phyloP scores from a whole-genome alignment of 2,113 vertebrate genomes.

The Nibea albiflora region DNA sequence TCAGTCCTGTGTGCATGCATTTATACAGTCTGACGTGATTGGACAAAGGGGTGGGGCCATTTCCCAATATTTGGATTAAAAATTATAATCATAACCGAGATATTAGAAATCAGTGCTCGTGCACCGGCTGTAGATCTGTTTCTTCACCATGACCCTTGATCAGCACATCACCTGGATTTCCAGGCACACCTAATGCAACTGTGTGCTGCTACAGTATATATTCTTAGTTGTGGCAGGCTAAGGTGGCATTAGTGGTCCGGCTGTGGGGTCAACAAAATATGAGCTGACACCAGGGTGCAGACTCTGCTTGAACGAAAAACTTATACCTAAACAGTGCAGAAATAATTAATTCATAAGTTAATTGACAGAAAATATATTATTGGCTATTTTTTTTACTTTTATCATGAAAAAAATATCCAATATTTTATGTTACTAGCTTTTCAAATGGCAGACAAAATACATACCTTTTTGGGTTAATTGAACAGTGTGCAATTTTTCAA shows the following conservation, averaged over 20 bases:
- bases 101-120: not conserved
- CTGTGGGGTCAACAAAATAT: not conserved
- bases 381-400: not conserved
- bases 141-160: not conserved
- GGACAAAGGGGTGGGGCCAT: conserved; percentile 27
- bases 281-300: not conserved
- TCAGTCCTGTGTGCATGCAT: conserved; percentile 6
- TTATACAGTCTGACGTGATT: conserved; percentile 26
- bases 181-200: not conserved
- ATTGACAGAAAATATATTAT: not conserved
- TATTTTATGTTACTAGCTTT: no score
- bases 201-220: not conserved
- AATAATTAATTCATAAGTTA: not conserved
- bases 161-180: not conserved
- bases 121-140: not conserved
- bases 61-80: conserved; percentile 12
- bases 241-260: not conserved
- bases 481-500: not conserved
- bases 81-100: not conserved
- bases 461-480: not conserved
- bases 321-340: not conserved
- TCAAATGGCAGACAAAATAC: not conserved
- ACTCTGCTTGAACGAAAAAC: not conserved
- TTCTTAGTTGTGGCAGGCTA: not conserved
- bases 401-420: not conserved